phyloP scores from a whole-genome alignment of 2,888 invertebrate genomes.

The Parasteatoda lunata region DNA sequence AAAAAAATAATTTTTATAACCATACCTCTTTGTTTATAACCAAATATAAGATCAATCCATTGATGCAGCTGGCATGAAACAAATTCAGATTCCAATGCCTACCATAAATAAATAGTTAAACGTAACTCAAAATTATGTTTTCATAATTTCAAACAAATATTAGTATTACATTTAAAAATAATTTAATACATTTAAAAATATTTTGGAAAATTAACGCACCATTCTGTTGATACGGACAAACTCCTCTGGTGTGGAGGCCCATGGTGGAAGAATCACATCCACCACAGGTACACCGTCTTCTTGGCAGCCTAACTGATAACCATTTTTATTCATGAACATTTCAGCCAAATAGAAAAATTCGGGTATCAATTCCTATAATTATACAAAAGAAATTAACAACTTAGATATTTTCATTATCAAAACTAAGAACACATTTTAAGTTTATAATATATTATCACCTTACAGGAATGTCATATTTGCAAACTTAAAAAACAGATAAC shows the following conservation, averaged over 20 bases:
- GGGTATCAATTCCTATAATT: slow-evolving; percentile 90
- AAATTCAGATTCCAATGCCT: slow-evolving; percentile 98
- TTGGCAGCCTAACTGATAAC: slow-evolving; percentile 89
- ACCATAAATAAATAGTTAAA: slow-evolving; percentile 51
- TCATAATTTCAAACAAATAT: not conserved
- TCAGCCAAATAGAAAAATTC: slow-evolving; percentile 99
- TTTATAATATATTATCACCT: no score
- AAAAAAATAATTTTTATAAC: not conserved
- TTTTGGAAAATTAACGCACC: slow-evolving; percentile 76
- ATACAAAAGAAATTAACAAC: no score
- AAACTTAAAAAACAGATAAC: no score
- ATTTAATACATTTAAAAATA: not conserved
- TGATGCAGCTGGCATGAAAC: slow-evolving; percentile 99
- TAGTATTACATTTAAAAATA: not conserved
- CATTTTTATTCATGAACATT: slow-evolving; percentile 93
- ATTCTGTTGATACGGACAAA: slow-evolving; percentile 98
- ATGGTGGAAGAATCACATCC: slow-evolving; percentile 94
- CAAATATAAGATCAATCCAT: slow-evolving; percentile 99
- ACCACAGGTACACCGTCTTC: slow-evolving; percentile 85
- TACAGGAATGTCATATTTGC: no score
- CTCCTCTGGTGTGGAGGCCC: slow-evolving; percentile 98
- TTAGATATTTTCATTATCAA: no score
- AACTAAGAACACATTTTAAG: no score
- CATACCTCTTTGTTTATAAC: slow-evolving; percentile 96
- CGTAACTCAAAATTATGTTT: not conserved